These are phyloP conservation scores for Argyrosomus japonicus DNA, from an alignment of 2,113 vertebrate genomes.

Conservation along the genomic window DNA sequence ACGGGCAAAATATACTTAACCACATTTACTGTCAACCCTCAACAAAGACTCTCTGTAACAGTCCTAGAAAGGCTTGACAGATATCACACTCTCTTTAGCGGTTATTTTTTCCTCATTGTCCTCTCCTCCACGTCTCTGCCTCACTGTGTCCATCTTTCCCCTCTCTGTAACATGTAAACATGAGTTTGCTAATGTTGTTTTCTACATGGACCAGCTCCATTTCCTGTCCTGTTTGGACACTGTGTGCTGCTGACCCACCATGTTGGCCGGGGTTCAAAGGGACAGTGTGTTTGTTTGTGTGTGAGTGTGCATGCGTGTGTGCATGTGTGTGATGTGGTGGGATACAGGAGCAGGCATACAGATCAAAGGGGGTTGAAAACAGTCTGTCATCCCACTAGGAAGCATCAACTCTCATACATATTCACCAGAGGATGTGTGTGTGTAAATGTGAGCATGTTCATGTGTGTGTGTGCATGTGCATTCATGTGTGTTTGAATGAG, in stretches of 20 bases:
- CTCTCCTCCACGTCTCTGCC: neutral
- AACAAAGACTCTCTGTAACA: constrained; percentile 42
- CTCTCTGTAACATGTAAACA: constrained; percentile 23
- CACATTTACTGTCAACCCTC: constrained; percentile 57
- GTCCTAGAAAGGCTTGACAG: constrained; percentile 41
- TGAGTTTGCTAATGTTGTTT: constrained; percentile 36
- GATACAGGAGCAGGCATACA: constrained; percentile 39
- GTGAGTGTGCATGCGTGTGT: constrained; percentile 25
- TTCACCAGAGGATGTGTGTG: constrained; percentile 47
- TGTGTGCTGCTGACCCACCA: constrained; percentile 43
- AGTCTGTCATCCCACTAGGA: constrained; percentile 67
- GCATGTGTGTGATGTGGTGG: neutral
- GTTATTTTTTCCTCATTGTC: constrained; percentile 13
- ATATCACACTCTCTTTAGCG: constrained; percentile 42
- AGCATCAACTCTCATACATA: constrained; percentile 68
- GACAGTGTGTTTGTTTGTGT: constrained; percentile 55
- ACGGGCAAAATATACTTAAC: constrained; percentile 49
- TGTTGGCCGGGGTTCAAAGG: constrained; percentile 74
- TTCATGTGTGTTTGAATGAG: constrained; percentile 9
- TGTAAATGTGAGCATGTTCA: neutral
- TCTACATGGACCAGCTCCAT: constrained; percentile 37
- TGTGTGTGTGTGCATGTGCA: constrained; percentile 1
- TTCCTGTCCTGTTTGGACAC: constrained; percentile 53
- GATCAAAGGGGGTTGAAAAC: constrained; percentile 73
- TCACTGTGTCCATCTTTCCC: neutral